A percentile compares a stretch with the other conserved stretches of the same genome.
Conservation (phyloP, 1,140 invertebrate species). For the Heliconius congener region DNA sequence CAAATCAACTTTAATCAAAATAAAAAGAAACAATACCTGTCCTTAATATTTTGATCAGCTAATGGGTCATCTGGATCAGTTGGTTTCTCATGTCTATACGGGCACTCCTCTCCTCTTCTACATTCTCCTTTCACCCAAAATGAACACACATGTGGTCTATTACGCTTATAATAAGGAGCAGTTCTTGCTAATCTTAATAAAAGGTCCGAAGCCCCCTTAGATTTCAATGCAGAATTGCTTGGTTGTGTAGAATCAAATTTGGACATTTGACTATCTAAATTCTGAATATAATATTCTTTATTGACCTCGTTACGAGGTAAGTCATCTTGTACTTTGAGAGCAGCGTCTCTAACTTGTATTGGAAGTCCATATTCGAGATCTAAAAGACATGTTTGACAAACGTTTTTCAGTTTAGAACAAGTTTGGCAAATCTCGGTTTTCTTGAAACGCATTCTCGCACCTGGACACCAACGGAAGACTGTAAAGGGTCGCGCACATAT, state of each 20-base stretch:
- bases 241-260: conserved; percentile 84
- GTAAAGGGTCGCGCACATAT: conserved; percentile 99
- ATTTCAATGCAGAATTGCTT: conserved; percentile 86
- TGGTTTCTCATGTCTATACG: conserved; percentile 99
- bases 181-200: conserved; percentile 97
- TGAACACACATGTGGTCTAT: conserved; percentile 99
- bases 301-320: conserved; percentile 99
- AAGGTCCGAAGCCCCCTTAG: conserved; percentile 92
- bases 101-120: conserved; percentile 99
- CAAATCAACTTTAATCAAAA: neutral
- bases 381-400: conserved; percentile 99
- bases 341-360: conserved; percentile 97
- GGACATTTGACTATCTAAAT: conserved; percentile 89
- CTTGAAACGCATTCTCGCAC: conserved; percentile 98
- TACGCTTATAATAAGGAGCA: conserved; percentile 99
- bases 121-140: conserved; percentile 99
- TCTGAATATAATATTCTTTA: conserved; percentile 99
- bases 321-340: conserved; percentile 96
- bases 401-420: conserved; percentile 98
- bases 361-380: conserved; percentile 98
- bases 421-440: conserved; percentile 99
- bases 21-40: conserved; percentile 81
- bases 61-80: conserved; percentile 99
- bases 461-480: conserved; percentile 99
- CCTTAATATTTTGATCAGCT: conserved; percentile 99